These are phyloP conservation scores for Dendrolimus punctatus DNA, from an alignment of 1,140 invertebrate species.

Conservation along the genomic window DNA sequence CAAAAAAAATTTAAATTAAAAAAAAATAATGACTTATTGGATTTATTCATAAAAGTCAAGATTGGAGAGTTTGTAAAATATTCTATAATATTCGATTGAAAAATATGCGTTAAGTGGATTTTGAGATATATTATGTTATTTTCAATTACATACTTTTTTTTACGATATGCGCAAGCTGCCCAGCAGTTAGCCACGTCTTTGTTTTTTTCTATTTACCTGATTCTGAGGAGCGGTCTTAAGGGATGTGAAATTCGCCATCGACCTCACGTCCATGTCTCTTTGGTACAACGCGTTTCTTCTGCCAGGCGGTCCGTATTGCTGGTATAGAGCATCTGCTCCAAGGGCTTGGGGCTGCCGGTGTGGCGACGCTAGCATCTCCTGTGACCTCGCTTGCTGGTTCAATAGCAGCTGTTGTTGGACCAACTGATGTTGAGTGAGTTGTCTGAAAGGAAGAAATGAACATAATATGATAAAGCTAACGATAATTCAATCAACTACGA, in stretches of 20 bases:
- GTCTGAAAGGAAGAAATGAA: constrained; percentile 36
- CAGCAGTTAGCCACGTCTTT: no score
- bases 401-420: constrained; percentile 63
- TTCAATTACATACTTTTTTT: no score
- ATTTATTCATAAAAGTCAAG: no score
- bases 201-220: constrained; percentile 28
- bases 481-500: no score
- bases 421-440: constrained; percentile 75
- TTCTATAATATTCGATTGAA: no score
- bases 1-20: no score
- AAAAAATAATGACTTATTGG: no score
- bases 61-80: no score
- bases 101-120: no score
- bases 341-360: constrained; percentile 51
- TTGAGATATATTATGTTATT: no score
- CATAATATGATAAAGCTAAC: neutral
- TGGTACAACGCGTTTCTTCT: constrained; percentile 57
- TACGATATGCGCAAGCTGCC: no score
- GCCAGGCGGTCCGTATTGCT: constrained; percentile 58
- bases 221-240: constrained; percentile 51
- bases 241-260: constrained; percentile 63
- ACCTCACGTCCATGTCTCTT: constrained; percentile 51
- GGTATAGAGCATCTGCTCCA: constrained; percentile 58
- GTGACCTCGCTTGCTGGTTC: constrained; percentile 70
- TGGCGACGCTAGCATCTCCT: constrained; percentile 70